A percentile compares a stretch with the other conserved stretches of the same genome.
phyloP scores from a whole-genome alignment of 2,888 invertebrate species.

The Cepaea hortensis region DNA sequence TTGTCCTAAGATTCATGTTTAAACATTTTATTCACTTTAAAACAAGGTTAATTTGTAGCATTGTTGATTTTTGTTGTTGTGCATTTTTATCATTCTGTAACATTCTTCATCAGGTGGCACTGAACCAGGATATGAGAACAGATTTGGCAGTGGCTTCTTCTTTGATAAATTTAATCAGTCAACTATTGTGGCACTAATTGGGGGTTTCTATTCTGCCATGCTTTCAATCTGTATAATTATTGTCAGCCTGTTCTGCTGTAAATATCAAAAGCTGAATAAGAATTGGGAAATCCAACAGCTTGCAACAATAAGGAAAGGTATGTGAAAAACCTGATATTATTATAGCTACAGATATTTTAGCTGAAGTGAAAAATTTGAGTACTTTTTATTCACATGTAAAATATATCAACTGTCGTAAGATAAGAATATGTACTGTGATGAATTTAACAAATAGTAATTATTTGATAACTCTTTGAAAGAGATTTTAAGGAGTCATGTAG shows the following conservation, averaged over 20 bases:
- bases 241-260: constrained; percentile 30
- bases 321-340: background rate
- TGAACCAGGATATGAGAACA: constrained; percentile 46
- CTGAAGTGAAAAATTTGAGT: too few species aligned
- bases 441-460: too few species aligned
- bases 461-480: too few species aligned
- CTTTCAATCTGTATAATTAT: constrained; percentile 30
- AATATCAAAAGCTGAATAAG: constrained; percentile 39
- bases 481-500: too few species aligned
- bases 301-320: constrained; percentile 42
- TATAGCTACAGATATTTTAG: too few species aligned
- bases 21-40: too few species aligned
- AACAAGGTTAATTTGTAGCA: background rate
- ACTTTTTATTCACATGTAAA: too few species aligned
- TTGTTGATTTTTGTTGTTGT: background rate
- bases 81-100: background rate
- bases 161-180: constrained; percentile 49
- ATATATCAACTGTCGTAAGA: too few species aligned
- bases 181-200: constrained; percentile 48
- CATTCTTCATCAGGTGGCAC: constrained; percentile 43
- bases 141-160: constrained; percentile 33
- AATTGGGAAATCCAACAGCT: constrained; percentile 51
- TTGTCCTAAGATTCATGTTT: too few species aligned
- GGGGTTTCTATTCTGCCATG: constrained; percentile 42
- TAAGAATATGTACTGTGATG: too few species aligned